These are phyloP conservation scores for Ariolimax columbianus DNA, from an alignment of 2,888 invertebrate species.

Conservation along the genomic window DNA sequence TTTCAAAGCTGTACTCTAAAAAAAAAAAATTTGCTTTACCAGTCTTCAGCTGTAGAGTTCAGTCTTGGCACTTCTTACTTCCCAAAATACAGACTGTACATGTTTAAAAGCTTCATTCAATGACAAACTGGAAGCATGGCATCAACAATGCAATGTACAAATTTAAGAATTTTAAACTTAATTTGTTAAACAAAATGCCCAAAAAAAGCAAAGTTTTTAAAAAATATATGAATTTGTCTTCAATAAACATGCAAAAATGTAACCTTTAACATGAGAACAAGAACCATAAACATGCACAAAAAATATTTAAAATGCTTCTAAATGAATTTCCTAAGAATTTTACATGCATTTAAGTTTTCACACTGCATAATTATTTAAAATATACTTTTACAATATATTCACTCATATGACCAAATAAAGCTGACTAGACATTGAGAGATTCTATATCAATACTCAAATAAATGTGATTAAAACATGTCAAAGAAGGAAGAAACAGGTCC, in stretches of 20 bases:
- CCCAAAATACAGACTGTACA: constrained; percentile 3
- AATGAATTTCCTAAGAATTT: neutral
- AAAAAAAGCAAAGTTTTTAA: constrained; percentile 24
- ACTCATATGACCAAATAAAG: constrained; percentile 7
- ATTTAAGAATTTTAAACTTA: constrained; percentile 5
- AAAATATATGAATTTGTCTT: constrained; percentile 34
- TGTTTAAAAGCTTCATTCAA: neutral
- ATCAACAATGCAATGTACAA: constrained; percentile 24
- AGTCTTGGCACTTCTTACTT: neutral
- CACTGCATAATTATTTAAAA: neutral
- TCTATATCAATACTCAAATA: constrained; percentile 2
- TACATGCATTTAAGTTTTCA: neutral
- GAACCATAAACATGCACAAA: constrained; percentile 34
- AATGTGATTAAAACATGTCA: neutral
- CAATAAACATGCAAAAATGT: constrained; percentile 23
- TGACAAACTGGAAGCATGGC: constrained; percentile 34
- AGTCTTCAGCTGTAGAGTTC: neutral
- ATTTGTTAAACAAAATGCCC: constrained; percentile 29
- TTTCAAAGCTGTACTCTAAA: constrained; percentile 13
- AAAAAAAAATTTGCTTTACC: neutral
- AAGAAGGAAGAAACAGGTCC: constrained; percentile 5
- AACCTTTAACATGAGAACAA: constrained; percentile 34
- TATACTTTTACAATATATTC: neutral
- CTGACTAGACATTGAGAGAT: constrained; percentile 42
- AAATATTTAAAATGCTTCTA: constrained; percentile 18